A percentile compares a stretch with the other conserved stretches of the same genome.
Evolutionary conservation across 2,113 vertebrate species (phyloP).

Genomic region (Lipotes vexillifer): DNA sequence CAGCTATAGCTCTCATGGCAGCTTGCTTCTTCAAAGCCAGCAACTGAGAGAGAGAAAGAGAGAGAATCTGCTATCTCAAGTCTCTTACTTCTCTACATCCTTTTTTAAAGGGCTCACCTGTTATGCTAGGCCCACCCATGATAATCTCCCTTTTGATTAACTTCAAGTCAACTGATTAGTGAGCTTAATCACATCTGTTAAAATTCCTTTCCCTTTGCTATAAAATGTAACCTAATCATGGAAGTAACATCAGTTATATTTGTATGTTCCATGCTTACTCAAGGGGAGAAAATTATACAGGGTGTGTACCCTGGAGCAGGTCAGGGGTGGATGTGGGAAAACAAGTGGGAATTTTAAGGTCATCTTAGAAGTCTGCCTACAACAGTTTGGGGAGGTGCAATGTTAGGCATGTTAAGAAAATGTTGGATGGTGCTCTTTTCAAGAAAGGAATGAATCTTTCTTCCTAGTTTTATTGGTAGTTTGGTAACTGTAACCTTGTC

Average conservation of each 20-base stretch:
- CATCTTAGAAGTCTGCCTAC: neutral
- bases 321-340: rapidly evolving
- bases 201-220: neutral
- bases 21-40: neutral
- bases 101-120: neutral
- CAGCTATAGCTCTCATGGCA: neutral
- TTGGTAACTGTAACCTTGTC: neutral
- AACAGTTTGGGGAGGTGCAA: neutral
- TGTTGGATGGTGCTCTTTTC: neutral
- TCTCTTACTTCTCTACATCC: neutral
- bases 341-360: neutral
- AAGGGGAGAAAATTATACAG: neutral
- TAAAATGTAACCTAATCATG: neutral
- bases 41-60: neutral
- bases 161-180: neutral
- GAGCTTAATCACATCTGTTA: neutral
- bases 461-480: neutral
- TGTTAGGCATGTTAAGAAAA: neutral
- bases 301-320: neutral
- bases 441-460: neutral
- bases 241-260: neutral
- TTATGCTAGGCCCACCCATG: neutral
- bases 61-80: neutral
- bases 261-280: neutral
- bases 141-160: neutral